phyloP scores from a whole-genome alignment of 1,140 invertebrate species.

The Drosophila pectinifera region DNA sequence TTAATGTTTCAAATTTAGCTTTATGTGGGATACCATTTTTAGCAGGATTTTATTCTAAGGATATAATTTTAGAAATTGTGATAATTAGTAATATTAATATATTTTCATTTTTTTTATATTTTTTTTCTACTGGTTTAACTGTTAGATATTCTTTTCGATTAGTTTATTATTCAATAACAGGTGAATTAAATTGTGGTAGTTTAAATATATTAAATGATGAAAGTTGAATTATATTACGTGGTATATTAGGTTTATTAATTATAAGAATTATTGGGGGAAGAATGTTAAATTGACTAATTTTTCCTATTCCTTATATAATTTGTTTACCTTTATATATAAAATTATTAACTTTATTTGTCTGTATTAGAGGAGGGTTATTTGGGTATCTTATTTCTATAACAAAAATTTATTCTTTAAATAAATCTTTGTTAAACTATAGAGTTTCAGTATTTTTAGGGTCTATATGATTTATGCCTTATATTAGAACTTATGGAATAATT shows the following conservation, averaged over 20 bases:
- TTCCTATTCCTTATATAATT: slow-evolving; percentile 85
- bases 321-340: slow-evolving; percentile 85
- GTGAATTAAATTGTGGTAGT: slow-evolving; percentile 85
- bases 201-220: slow-evolving; percentile 86
- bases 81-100: slow-evolving; percentile 85
- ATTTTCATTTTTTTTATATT: slow-evolving; percentile 86
- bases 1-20: slow-evolving; percentile 86
- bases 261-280: slow-evolving; percentile 85
- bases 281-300: slow-evolving; percentile 85
- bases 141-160: slow-evolving; percentile 87
- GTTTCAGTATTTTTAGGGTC: slow-evolving; percentile 75
- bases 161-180: slow-evolving; percentile 86
- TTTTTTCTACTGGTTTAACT: too few species aligned
- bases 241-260: slow-evolving; percentile 86
- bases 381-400: slow-evolving; percentile 84
- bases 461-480: slow-evolving; percentile 85
- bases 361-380: slow-evolving; percentile 78
- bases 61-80: slow-evolving; percentile 87
- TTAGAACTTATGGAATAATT: slow-evolving; percentile 77
- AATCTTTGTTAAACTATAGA: slow-evolving; percentile 83
- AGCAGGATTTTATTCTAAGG: too few species aligned
- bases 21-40: slow-evolving; percentile 87
- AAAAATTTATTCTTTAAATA: slow-evolving; percentile 79
- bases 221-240: slow-evolving; percentile 85
- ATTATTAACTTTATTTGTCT: slow-evolving; percentile 85